Conservation (phyloP, 1,140 invertebrate species). For the Atta cephalotes region DNA sequence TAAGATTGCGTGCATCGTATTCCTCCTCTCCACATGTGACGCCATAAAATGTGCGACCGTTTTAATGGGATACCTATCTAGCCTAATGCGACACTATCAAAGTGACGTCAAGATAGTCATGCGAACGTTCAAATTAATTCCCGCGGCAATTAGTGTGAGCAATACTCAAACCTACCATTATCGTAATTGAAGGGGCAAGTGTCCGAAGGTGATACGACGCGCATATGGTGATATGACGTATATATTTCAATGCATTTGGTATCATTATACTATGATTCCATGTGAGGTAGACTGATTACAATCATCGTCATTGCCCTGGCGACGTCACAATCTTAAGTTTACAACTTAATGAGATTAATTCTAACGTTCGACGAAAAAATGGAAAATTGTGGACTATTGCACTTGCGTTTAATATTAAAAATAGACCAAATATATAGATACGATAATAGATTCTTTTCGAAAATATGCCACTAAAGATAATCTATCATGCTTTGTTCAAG, state of each 20-base stretch:
- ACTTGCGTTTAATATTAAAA: neutral
- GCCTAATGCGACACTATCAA: conserved; percentile 45
- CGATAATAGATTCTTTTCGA: conserved; percentile 14
- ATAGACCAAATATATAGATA: neutral
- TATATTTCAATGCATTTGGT: conserved; percentile 20
- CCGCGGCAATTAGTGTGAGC: conserved; percentile 24
- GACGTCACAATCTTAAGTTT: neutral
- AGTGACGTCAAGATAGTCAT: conserved; percentile 19
- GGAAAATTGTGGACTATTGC: neutral
- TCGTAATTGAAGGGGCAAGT: conserved; percentile 39
- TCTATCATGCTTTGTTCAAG: conserved; percentile 24
- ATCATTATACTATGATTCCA: neutral
- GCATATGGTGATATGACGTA: conserved; percentile 1
- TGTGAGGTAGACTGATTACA: neutral
- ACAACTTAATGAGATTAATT: neutral
- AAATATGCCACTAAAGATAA: neutral
- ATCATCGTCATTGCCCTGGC: neutral
- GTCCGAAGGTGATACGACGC: neutral
- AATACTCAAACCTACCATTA: conserved; percentile 23
- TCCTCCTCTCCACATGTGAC: conserved; percentile 21
- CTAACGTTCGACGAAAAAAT: neutral
- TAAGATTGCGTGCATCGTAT: neutral
- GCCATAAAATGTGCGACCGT: neutral
- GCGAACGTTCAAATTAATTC: conserved; percentile 31
- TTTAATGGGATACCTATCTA: conserved; percentile 51